A percentile compares a stretch with the other conserved stretches of the same genome.
phyloP scores from a whole-genome alignment of 2,113 vertebrate species.

The Rhynchomys soricoides region DNA sequence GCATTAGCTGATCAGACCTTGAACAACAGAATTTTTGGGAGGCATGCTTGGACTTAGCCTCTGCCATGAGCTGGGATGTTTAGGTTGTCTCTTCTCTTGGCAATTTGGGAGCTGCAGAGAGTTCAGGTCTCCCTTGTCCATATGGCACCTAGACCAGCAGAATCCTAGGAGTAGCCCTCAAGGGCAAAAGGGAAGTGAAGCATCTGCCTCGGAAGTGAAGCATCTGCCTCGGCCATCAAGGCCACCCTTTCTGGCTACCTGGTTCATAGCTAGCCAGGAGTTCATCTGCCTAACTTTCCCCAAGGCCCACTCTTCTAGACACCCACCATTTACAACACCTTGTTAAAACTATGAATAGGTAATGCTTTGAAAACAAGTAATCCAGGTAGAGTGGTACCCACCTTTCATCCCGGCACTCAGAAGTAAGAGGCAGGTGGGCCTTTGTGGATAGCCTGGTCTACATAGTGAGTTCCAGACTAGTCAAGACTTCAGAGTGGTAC shows the following conservation, averaged over 20 bases:
- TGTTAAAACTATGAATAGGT: neutral
- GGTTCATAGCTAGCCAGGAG: neutral
- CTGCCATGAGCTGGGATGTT: rapidly evolving
- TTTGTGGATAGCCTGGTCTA: neutral
- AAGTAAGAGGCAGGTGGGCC: neutral
- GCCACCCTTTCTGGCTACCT: neutral
- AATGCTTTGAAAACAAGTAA: neutral
- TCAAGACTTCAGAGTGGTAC: neutral
- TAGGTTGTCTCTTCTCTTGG: neutral
- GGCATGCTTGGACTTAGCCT: rapidly evolving
- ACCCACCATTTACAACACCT: neutral
- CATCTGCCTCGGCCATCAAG: neutral
- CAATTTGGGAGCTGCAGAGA: neutral
- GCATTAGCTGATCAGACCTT: neutral
- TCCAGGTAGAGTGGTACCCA: neutral
- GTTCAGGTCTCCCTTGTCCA: neutral
- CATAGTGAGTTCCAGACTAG: neutral
- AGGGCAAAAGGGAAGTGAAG: neutral
- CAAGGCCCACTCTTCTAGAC: rapidly evolving
- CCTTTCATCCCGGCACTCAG: neutral
- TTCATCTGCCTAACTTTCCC: neutral
- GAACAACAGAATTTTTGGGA: rapidly evolving
- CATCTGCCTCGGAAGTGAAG: rapidly evolving
- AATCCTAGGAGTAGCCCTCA: neutral
- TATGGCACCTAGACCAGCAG: rapidly evolving